Conservation (phyloP, 2,113 vertebrate genomes). For the Chroicocephalus ridibundus region DNA sequence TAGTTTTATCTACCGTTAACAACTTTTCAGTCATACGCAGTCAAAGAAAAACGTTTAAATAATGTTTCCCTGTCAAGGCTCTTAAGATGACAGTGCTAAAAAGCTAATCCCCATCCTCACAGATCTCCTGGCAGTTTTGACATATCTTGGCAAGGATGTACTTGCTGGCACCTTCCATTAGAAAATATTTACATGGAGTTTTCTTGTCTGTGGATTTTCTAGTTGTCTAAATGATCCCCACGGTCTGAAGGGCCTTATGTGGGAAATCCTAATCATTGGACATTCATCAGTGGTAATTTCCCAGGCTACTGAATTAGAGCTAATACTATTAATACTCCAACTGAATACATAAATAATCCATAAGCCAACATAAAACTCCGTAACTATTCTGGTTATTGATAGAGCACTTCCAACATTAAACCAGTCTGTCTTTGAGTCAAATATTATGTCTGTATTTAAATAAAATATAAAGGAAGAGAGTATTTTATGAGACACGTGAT, state of each 20-base stretch:
- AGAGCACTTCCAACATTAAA: not conserved
- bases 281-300: slow-evolving; percentile 14
- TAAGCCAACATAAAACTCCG: not conserved
- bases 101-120: slow-evolving; percentile 35
- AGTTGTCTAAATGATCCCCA: slow-evolving; percentile 29
- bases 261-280: slow-evolving; percentile 6
- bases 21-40: slow-evolving; percentile 36
- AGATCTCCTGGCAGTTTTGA: slow-evolving; percentile 62
- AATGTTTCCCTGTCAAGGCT: slow-evolving; percentile 43
- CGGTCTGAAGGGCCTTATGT: not conserved
- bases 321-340: not conserved
- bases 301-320: not conserved
- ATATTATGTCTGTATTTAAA: not conserved
- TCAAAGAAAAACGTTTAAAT: slow-evolving; percentile 11
- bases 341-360: not conserved
- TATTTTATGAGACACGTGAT: not conserved
- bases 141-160: slow-evolving; percentile 10
- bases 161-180: slow-evolving; percentile 52
- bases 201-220: slow-evolving; percentile 20
- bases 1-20: slow-evolving; percentile 20
- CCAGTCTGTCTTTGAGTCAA: not conserved
- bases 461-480: not conserved
- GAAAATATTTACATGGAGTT: slow-evolving; percentile 63
- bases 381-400: not conserved
- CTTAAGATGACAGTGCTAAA: slow-evolving; percentile 56